Evolutionary conservation across 1,140 invertebrate species (phyloP).

Genomic region (Dolichoris vasculosae): DNA sequence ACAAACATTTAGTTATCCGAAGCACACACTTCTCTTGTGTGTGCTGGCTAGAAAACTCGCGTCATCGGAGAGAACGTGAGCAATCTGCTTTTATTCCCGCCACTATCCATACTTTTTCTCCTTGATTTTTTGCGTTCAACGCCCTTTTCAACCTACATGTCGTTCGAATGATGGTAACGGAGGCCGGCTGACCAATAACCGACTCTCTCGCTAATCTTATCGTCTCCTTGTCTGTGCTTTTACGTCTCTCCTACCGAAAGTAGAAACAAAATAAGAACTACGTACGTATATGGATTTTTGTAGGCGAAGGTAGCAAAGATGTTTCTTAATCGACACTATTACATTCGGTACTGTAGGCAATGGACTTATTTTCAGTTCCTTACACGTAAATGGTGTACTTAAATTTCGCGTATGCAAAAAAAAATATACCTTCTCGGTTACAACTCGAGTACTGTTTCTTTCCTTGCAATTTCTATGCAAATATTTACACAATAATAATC

Average conservation of each 20-base stretch:
- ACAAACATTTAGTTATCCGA: constrained; percentile 21
- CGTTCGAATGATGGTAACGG: constrained; percentile 30
- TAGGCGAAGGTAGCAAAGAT: background rate
- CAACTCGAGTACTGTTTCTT: background rate
- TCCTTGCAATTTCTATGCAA: background rate
- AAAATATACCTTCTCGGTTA: background rate
- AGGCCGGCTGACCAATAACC: background rate
- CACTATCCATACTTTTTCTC: background rate
- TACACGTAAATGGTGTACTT: background rate
- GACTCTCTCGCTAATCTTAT: background rate
- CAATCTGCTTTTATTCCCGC: constrained; percentile 13
- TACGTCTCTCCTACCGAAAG: background rate
- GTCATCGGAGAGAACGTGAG: constrained; percentile 1
- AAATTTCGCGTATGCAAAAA: background rate
- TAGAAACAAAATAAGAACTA: background rate
- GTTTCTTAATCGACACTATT: background rate
- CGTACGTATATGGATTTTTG: background rate
- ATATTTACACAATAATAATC: background rate
- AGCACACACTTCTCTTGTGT: too few relatives aligned
- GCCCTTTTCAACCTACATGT: constrained; percentile 38
- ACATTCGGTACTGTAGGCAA: background rate
- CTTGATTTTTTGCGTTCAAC: constrained; percentile 35
- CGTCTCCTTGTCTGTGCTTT: background rate
- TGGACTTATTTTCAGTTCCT: background rate
- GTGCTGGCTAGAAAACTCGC: background rate